phyloP scores from a whole-genome alignment of 2,797 vertebrate species.

The Okamejei kenojei region DNA sequence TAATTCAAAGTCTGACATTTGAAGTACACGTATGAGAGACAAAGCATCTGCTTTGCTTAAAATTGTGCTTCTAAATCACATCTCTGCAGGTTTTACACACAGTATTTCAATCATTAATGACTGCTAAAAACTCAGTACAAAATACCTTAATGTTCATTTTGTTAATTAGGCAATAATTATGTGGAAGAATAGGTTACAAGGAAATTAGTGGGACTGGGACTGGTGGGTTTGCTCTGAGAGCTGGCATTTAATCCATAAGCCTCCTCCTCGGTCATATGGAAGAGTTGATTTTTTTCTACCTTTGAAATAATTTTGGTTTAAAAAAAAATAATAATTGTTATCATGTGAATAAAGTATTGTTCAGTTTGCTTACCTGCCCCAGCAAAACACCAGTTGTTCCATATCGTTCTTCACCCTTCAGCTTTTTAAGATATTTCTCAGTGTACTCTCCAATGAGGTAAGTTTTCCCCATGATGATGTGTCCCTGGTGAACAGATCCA shows the following conservation, averaged over 20 bases:
- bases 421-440: constrained; percentile 70
- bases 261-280: too few species aligned
- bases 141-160: not conserved
- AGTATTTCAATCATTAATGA: constrained; percentile 4
- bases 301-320: not conserved
- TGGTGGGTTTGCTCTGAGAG: too few species aligned
- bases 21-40: not conserved
- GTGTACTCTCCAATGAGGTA: constrained; percentile 79
- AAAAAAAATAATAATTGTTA: not conserved
- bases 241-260: too few species aligned
- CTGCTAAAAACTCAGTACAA: not conserved
- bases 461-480: constrained; percentile 74
- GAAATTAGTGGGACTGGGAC: too few species aligned
- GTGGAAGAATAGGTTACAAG: too few species aligned
- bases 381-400: constrained; percentile 78
- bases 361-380: constrained; percentile 69
- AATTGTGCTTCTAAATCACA: not conserved
- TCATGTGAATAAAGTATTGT: not conserved
- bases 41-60: not conserved
- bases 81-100: not conserved
- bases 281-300: not conserved
- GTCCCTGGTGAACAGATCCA: constrained; percentile 11
- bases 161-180: not conserved
- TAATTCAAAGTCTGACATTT: not conserved
- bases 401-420: constrained; percentile 54